Evolutionary conservation across 2,113 vertebrate species (phyloP).

Genomic region (Ammodytes dubius): DNA sequence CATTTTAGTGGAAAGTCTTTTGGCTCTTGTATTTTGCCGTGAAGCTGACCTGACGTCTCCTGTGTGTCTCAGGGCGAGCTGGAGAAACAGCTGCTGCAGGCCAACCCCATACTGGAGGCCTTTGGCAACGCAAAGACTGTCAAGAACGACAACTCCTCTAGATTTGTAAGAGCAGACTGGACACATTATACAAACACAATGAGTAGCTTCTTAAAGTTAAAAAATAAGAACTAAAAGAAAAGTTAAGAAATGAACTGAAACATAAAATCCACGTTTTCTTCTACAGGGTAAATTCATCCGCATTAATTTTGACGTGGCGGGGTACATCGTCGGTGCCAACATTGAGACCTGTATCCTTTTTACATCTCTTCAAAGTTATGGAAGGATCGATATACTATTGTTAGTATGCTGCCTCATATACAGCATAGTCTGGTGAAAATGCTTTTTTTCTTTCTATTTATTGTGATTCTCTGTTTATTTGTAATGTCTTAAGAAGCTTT

Average conservation of each 20-base stretch:
- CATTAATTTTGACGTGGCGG: conserved; percentile 89
- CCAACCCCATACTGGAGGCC: conserved; percentile 93
- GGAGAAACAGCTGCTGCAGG: conserved; percentile 92
- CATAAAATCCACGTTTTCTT: conserved; percentile 11
- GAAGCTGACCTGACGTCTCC: conserved; percentile 44
- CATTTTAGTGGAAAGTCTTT: conserved; percentile 46
- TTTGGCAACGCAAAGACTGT: conserved; percentile 94
- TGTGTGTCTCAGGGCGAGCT: conserved; percentile 89
- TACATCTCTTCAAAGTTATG: background rate
- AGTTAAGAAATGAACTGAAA: conserved; percentile 6
- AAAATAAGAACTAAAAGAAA: too few species aligned
- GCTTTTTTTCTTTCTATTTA: background rate
- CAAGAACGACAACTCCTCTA: conserved; percentile 94
- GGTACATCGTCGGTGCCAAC: conserved; percentile 90
- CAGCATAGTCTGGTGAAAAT: background rate
- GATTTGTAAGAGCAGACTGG: conserved; percentile 88
- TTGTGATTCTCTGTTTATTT: background rate
- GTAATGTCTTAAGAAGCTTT: background rate
- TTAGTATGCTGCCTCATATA: background rate
- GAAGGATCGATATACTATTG: background rate
- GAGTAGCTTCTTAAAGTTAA: too few species aligned
- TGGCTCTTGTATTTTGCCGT: conserved; percentile 5
- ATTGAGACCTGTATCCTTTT: conserved; percentile 90
- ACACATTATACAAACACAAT: background rate
- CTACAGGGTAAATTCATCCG: conserved; percentile 89